phyloP scores from a whole-genome alignment of 2,888 invertebrate genomes.

The Drosophila vallismaia region DNA sequence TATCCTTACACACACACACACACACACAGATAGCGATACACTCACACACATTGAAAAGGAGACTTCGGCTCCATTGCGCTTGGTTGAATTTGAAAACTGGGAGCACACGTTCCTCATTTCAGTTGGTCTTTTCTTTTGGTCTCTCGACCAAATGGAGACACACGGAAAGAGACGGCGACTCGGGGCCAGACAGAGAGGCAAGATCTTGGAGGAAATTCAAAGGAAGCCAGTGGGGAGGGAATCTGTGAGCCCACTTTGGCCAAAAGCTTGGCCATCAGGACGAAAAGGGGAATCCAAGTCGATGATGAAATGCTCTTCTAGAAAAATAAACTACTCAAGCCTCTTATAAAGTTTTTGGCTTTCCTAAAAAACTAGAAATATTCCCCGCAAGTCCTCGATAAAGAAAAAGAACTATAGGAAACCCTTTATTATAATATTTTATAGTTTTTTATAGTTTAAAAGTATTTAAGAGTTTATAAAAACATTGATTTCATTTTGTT shows the following conservation, averaged over 20 bases:
- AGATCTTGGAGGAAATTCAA: background rate
- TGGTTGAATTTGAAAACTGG: slow-evolving; percentile 21
- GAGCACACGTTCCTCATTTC: slow-evolving; percentile 35
- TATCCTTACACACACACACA: slow-evolving; percentile 6
- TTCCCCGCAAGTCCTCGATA: too few species aligned
- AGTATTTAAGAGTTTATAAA: background rate
- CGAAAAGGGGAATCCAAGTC: background rate
- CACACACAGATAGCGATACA: background rate
- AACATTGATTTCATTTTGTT: background rate
- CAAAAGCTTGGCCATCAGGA: slow-evolving; percentile 24
- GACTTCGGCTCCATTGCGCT: slow-evolving; percentile 26
- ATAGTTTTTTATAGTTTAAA: background rate
- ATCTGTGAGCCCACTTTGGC: slow-evolving; percentile 15
- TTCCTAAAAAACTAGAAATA: too few species aligned
- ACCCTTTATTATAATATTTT: too few species aligned
- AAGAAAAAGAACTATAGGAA: too few species aligned
- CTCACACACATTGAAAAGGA: slow-evolving; percentile 4
- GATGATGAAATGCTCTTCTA: slow-evolving; percentile 9
- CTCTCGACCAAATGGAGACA: slow-evolving; percentile 22
- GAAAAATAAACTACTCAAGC: too few species aligned
- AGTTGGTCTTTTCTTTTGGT: slow-evolving; percentile 20
- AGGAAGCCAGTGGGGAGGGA: background rate
- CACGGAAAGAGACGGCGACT: slow-evolving; percentile 27
- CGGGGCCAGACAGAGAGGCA: slow-evolving; percentile 6
- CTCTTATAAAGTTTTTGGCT: too few species aligned